phyloP scores from a whole-genome alignment of 2,797 vertebrate genomes.

The Cheirogaleus major region DNA sequence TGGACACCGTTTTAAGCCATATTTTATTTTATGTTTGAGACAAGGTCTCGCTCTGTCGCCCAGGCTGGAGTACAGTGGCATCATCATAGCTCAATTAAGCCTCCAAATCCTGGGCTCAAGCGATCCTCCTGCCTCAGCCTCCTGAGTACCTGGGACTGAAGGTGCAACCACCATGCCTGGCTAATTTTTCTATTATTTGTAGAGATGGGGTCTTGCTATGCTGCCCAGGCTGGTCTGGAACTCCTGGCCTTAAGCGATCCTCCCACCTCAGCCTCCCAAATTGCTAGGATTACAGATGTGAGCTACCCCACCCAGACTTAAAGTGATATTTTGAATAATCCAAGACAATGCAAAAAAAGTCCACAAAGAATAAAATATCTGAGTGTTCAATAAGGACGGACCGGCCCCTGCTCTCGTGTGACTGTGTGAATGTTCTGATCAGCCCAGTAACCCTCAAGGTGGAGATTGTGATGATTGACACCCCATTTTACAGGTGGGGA shows the following conservation, averaged over 20 bases:
- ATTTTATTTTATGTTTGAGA: neutral
- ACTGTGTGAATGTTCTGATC: neutral
- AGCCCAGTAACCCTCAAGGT: neutral
- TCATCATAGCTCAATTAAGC: neutral
- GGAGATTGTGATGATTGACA: neutral
- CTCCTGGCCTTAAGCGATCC: neutral
- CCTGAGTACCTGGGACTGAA: neutral
- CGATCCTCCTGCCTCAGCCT: neutral
- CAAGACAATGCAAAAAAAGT: neutral
- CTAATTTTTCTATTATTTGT: neutral
- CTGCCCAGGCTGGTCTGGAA: neutral
- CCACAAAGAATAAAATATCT: neutral
- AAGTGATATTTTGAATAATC: neutral
- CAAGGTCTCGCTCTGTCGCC: neutral
- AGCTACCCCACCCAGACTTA: neutral
- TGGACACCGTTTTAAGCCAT: neutral
- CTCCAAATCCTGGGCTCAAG: neutral
- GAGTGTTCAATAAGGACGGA: neutral
- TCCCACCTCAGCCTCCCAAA: neutral
- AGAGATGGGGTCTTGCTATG: neutral
- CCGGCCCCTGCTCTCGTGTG: fast-evolving
- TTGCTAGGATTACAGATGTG: no score
- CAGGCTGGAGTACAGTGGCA: neutral
- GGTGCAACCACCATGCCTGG: neutral
- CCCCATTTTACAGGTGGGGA: neutral